Evolutionary conservation across 2,888 invertebrate species (phyloP).

Genomic region (Eupsilia transversa): DNA sequence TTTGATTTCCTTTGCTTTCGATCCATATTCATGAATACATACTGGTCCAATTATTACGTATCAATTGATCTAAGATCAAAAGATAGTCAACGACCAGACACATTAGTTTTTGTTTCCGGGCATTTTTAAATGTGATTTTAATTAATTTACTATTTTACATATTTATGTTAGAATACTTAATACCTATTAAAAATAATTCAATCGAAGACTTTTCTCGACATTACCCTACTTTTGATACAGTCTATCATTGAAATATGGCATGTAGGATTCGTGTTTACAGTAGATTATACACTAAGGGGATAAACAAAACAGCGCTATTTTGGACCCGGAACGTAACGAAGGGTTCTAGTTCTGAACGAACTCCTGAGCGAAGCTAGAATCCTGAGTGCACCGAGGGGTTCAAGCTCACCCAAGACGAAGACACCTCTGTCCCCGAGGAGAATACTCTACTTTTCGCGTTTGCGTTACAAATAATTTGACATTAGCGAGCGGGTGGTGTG

Average conservation of each 20-base stretch:
- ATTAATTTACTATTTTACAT: slow-evolving; percentile 5
- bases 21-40: not conserved
- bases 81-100: no score
- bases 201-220: slow-evolving; percentile 12
- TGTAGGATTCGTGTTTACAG: not conserved
- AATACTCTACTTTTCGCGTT: not conserved
- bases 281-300: not conserved
- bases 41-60: not conserved
- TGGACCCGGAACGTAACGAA: not conserved
- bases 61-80: not conserved
- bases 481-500: not conserved
- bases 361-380: not conserved
- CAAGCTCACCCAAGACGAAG: not conserved
- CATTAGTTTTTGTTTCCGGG: not conserved
- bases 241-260: not conserved
- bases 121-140: no score
- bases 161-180: slow-evolving; percentile 11
- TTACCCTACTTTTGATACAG: slow-evolving; percentile 44
- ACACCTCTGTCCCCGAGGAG: not conserved
- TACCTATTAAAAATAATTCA: slow-evolving; percentile 18
- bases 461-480: not conserved
- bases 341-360: not conserved
- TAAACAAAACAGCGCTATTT: not conserved
- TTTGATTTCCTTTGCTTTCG: not conserved
- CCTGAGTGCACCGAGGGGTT: not conserved